Base-by-base conservation (phyloP, 2,888 invertebrate species). In the Oscheius onirici region DNA sequence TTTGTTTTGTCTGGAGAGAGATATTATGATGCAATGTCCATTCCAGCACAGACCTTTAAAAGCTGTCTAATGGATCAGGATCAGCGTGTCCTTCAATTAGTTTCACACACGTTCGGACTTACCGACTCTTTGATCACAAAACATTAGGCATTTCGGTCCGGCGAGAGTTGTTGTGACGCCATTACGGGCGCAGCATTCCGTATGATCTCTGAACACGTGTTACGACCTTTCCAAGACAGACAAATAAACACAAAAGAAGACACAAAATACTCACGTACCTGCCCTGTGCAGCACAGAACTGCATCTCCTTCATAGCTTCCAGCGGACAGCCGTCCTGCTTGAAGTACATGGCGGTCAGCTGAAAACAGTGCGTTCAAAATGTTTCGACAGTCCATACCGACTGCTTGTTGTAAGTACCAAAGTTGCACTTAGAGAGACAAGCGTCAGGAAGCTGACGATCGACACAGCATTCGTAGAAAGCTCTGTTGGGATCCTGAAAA, bases 41-140 rank as follows among this genome's bases (percentile, higher is more conserved):
- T n/a, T n/a, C n/a, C n/a, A n/a, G n/a, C 6, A 41, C 58, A 58
- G 58, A 41, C 58, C 41, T 58, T 58, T 58, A 58, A 58, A 58
- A 13, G 46, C 20, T 46, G 46, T 10, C 46, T 20, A 0, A 5
- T 46, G n/a, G 46, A 17, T 46, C 20, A 17, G 3, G 20, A 17
- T 20, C 20, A 20, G 24, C 28, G 24, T 20, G 26, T 26, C 28
- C 13, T 55, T 26, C 28, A 3, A 24, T 13, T 55, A 34, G 34
- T n/a, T n/a, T n/a, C 34, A 49, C 17, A 1, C 17, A 49, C 10
- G 22, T 10, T 49, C n/a, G 1, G 40, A 69, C 68, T 40, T n/a
- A 72, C 83, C 82, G n/a, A 84, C 77, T 28, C 83, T 72, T 68
- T 85, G 85, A 61, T 85, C 85, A 58, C 85, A 85, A 79, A 85